Conservation (phyloP, 2,888 invertebrate species). For the Cephalotes varians region DNA sequence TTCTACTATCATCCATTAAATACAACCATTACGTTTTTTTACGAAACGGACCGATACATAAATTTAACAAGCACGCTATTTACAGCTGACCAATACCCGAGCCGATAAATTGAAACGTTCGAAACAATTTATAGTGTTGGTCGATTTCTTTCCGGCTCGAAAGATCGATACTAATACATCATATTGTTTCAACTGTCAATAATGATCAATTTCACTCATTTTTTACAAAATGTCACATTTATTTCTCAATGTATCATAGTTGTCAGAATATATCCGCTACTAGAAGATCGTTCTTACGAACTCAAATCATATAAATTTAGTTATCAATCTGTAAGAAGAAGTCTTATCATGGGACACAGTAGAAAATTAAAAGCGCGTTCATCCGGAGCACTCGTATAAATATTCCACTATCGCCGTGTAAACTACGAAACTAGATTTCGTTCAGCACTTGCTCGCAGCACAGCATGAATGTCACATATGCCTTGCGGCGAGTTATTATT, state of each 20-base stretch:
- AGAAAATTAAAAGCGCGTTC: conserved; percentile 59
- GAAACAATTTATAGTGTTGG: conserved; percentile 31
- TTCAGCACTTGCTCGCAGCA: conserved; percentile 47
- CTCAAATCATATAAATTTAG: conserved; percentile 21
- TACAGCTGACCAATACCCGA: conserved; percentile 47
- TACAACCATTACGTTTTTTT: conserved; percentile 8
- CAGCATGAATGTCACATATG: conserved; percentile 71
- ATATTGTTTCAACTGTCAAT: conserved; percentile 25
- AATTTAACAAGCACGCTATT: conserved; percentile 40
- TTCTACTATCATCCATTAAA: conserved; percentile 15
- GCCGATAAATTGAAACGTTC: conserved; percentile 43
- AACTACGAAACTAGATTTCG: conserved; percentile 70
- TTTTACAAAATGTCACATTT: neutral
- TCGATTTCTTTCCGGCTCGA: neutral
- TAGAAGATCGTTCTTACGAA: too few relatives aligned
- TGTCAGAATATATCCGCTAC: neutral
- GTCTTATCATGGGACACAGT: conserved; percentile 48
- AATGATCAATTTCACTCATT: conserved; percentile 21
- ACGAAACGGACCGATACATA: conserved; percentile 17
- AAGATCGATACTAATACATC: conserved; percentile 19
- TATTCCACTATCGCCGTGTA: conserved; percentile 74
- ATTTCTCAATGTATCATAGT: neutral
- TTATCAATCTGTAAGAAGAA: conserved; percentile 43
- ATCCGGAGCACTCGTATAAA: conserved; percentile 62
- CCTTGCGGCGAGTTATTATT: conserved; percentile 74